phyloP scores from a whole-genome alignment of 2,113 vertebrate genomes.

The Gadus chalcogrammus region DNA sequence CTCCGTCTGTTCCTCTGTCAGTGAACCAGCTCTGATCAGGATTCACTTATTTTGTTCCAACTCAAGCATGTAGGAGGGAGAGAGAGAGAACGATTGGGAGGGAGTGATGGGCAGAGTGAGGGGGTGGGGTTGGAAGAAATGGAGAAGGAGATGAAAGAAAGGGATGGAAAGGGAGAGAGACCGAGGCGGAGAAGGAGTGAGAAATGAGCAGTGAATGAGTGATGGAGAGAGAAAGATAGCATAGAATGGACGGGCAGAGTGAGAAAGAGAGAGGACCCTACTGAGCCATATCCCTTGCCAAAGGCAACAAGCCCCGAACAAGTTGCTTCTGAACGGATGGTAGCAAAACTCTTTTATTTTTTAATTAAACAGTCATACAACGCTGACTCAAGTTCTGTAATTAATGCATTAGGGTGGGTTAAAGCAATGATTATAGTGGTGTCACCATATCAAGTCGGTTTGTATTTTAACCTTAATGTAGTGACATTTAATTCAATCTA shows the following conservation, averaged over 20 bases:
- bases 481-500: no score
- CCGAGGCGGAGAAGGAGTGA: neutral
- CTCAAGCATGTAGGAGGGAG: neutral
- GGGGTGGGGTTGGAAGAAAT: neutral
- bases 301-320: neutral
- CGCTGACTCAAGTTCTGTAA: no score
- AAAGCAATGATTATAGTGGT: no score
- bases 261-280: neutral
- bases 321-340: no score
- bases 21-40: neutral
- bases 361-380: no score
- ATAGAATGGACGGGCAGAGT: neutral
- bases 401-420: no score
- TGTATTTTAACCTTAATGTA: no score
- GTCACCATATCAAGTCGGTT: no score
- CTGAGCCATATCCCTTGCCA: neutral
- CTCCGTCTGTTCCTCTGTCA: neutral
- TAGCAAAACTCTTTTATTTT: no score
- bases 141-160: neutral
- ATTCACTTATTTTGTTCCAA: neutral
- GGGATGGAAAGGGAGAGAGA: neutral
- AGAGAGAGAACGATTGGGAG: neutral
- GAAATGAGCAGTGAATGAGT: neutral
- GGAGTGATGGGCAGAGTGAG: neutral
- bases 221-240: neutral